phyloP scores from a whole-genome alignment of 2,888 invertebrate genomes.

The Drosophila mayaguana region DNA sequence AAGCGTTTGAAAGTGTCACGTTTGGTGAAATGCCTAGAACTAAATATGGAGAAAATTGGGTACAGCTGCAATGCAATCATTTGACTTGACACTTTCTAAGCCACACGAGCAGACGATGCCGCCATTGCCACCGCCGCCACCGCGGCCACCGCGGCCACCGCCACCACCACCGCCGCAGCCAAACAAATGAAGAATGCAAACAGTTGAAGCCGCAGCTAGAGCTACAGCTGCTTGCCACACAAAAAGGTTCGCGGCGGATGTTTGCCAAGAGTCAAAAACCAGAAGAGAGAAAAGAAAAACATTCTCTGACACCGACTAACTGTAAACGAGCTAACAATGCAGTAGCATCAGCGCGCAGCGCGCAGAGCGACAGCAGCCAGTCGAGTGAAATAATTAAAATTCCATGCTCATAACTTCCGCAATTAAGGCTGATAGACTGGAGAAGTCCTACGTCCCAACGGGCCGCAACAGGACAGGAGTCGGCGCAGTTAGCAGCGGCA shows the following conservation, averaged over 20 bases:
- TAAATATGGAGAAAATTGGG: slow-evolving; percentile 81
- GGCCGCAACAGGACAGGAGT: slow-evolving; percentile 60
- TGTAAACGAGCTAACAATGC: slow-evolving; percentile 70
- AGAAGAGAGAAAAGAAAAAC: slow-evolving; percentile 24
- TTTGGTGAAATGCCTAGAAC: slow-evolving; percentile 74
- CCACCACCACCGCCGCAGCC: slow-evolving; percentile 15
- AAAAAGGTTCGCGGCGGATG: slow-evolving; percentile 67
- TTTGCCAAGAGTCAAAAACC: slow-evolving; percentile 54
- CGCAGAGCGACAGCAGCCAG: slow-evolving; percentile 34
- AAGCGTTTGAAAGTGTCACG: slow-evolving; percentile 80
- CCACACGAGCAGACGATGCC: slow-evolving; percentile 35
- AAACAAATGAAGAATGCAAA: slow-evolving; percentile 68
- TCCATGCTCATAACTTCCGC: slow-evolving; percentile 80
- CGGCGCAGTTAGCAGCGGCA: too few relatives aligned
- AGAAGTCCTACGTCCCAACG: slow-evolving; percentile 47
- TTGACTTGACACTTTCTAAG: slow-evolving; percentile 79
- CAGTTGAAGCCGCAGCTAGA: slow-evolving; percentile 35
- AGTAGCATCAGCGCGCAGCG: slow-evolving; percentile 14
- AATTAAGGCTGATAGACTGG: slow-evolving; percentile 71
- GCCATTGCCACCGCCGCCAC: neutral
- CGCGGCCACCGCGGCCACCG: neutral
- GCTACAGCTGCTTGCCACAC: slow-evolving; percentile 37
- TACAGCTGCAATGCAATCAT: slow-evolving; percentile 68
- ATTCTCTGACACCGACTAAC: slow-evolving; percentile 47
- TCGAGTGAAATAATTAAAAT: slow-evolving; percentile 80